A percentile compares a stretch with the other conserved stretches of the same genome.
These are phyloP conservation scores for Amphibalanus amphitrite DNA, from an alignment of 1,140 invertebrate genomes.

Conservation along the genomic window DNA sequence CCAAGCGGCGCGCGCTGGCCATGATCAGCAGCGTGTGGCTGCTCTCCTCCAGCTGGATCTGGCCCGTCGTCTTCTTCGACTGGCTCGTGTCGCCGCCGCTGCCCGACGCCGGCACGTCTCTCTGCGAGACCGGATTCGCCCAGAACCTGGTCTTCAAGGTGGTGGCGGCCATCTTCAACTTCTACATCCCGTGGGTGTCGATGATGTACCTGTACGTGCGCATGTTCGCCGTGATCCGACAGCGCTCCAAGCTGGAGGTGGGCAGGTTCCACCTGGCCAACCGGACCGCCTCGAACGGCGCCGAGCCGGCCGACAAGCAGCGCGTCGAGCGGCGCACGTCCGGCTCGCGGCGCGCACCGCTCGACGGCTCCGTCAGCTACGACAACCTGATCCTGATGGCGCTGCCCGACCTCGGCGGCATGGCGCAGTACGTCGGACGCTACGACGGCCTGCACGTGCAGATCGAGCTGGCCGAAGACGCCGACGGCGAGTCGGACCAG, in stretches of 20 bases:
- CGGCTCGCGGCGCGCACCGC: not conserved
- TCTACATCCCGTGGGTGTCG: conserved; percentile 35
- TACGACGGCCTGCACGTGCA: no score
- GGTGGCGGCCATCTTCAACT: conserved; percentile 36
- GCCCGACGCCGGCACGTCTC: conserved; percentile 22
- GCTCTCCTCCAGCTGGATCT: conserved; percentile 32
- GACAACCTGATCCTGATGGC: not conserved
- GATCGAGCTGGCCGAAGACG: no score
- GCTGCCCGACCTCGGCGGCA: conserved; percentile 7
- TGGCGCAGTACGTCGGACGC: conserved; percentile 8
- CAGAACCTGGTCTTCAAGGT: conserved; percentile 29
- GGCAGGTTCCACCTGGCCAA: not conserved
- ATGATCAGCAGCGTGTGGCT: conserved; percentile 37
- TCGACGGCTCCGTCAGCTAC: conserved; percentile 2
- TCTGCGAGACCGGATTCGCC: conserved; percentile 38
- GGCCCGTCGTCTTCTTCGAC: conserved; percentile 35
- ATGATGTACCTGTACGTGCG: conserved; percentile 35
- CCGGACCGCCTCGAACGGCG: conserved; percentile 10
- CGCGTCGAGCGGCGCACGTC: conserved; percentile 11
- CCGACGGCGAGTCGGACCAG: no score
- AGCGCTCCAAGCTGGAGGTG: conserved; percentile 9
- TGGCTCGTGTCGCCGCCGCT: conserved; percentile 14
- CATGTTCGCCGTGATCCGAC: conserved; percentile 16
- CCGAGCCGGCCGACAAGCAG: conserved; percentile 11
- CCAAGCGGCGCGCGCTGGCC: conserved; percentile 34